Percentiles rank a stretch among this genome's conserved stretches.
phyloP scores from a whole-genome alignment of 2,888 invertebrate species.

The Poecilus cupreus region DNA sequence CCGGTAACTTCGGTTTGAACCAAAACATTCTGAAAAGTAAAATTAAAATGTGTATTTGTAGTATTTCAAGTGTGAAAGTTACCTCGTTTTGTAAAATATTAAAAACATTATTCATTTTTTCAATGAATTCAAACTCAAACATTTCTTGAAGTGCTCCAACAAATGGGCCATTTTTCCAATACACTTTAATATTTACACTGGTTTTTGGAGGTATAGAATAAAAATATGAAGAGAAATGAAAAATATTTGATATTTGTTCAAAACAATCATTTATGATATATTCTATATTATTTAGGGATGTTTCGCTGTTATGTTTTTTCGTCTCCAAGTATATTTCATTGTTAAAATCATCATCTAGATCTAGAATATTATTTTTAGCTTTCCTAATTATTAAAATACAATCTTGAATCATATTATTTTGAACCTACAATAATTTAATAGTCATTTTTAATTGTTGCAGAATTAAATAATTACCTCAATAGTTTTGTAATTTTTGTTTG shows the following conservation, averaged over 20 bases:
- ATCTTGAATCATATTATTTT: background rate
- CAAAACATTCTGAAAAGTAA: background rate
- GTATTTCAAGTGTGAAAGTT: background rate
- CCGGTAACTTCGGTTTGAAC: conserved; percentile 34
- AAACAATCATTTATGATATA: background rate
- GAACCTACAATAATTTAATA: background rate
- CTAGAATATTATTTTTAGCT: background rate
- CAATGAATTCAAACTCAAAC: conserved; percentile 3
- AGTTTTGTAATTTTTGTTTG: background rate
- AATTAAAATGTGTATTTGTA: background rate
- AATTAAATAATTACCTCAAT: conserved; percentile 7
- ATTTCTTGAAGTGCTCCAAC: background rate
- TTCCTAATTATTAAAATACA: conserved; percentile 17
- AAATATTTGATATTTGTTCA: background rate
- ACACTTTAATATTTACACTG: background rate
- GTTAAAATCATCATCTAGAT: background rate
- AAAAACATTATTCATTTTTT: background rate
- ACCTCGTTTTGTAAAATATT: background rate
- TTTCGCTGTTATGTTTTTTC: background rate
- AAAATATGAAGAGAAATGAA: background rate
- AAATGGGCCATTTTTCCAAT: background rate
- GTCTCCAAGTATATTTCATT: background rate
- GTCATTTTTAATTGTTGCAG: background rate
- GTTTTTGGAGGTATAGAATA: background rate
- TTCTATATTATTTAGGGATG: background rate